Conservation (phyloP, 1,140 invertebrate species). For the Chionoecetes opilio region DNA sequence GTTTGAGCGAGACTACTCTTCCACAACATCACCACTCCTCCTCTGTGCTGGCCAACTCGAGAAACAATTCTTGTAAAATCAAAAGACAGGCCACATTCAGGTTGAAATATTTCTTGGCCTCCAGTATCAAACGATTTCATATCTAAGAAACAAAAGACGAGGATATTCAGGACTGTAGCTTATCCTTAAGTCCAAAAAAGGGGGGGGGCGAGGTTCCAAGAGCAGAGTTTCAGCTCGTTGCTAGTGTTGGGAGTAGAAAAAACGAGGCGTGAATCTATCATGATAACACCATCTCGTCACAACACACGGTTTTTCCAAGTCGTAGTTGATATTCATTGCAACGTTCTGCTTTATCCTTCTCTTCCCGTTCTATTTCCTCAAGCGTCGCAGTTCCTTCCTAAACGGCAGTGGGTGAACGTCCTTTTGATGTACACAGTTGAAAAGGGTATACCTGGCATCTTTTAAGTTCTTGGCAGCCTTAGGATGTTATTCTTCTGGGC, state of each 20-base stretch:
- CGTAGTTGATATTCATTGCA: background rate
- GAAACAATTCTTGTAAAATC: no score
- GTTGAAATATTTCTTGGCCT: no score
- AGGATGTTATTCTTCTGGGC: background rate
- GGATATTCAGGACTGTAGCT: no score
- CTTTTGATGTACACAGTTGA: conserved; percentile 35
- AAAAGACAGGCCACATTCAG: no score
- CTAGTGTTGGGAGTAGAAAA: background rate
- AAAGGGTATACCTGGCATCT: background rate
- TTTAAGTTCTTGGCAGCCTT: background rate
- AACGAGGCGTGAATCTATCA: background rate
- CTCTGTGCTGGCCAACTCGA: no score
- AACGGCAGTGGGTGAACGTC: conserved; percentile 27
- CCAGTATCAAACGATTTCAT: no score
- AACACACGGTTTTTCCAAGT: background rate
- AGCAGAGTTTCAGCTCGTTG: background rate
- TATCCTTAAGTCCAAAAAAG: no score
- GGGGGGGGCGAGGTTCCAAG: background rate
- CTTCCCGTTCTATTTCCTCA: background rate
- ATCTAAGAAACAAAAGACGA: no score
- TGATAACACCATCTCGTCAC: background rate
- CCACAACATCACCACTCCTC: no score
- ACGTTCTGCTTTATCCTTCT: conserved; percentile 14
- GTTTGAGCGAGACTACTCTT: no score
- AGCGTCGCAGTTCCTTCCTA: background rate